phyloP scores from a whole-genome alignment of 2,113 vertebrate species.

The Phalacrocorax carbo region DNA sequence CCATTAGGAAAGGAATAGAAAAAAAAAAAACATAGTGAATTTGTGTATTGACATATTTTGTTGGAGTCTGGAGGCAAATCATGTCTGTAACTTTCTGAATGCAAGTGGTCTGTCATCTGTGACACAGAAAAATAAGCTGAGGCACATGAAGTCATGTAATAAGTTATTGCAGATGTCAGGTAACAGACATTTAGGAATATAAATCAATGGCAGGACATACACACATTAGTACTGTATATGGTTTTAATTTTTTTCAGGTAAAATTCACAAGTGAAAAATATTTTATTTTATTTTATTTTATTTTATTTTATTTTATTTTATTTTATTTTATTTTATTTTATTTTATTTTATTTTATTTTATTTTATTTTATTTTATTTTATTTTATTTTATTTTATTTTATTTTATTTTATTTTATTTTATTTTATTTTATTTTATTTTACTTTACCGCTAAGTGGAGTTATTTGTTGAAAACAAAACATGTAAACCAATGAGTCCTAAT shows the following conservation, averaged over 20 bases:
- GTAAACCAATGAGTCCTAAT: neutral
- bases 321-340: neutral
- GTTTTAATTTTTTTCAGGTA: neutral
- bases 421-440: neutral
- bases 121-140: neutral
- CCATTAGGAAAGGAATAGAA: neutral
- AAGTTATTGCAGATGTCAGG: neutral
- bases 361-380: neutral
- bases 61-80: neutral
- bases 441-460: neutral
- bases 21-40: neutral
- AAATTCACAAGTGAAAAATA: neutral
- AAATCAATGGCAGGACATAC: neutral
- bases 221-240: accelerated
- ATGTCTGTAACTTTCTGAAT: neutral
- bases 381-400: neutral
- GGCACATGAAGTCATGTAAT: neutral
- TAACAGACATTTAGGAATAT: neutral
- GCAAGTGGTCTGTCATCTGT: neutral
- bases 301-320: too few relatives aligned
- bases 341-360: neutral
- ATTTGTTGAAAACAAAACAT: neutral
- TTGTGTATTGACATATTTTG: neutral
- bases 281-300: neutral
- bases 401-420: neutral